phyloP scores from a whole-genome alignment of 2,113 vertebrate species.

The Daubentonia madagascariensis region DNA sequence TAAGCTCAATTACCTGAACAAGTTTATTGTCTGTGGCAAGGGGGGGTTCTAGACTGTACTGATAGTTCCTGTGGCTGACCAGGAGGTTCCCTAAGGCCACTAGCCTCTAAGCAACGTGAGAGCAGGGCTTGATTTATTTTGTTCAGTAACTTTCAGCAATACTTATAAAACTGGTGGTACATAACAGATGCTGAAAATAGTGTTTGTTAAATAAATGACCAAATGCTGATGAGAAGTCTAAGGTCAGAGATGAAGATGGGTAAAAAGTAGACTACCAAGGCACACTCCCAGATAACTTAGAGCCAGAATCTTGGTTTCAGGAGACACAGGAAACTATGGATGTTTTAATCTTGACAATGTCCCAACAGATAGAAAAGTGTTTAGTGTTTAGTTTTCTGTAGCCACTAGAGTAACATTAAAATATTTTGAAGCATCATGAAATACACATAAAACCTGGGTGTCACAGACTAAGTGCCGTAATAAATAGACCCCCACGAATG shows the following conservation, averaged over 20 bases:
- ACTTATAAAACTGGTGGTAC: background rate
- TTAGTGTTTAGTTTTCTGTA: background rate
- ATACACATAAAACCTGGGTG: background rate
- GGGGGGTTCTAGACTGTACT: background rate
- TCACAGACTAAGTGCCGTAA: background rate
- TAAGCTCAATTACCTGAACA: background rate
- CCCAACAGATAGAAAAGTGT: background rate
- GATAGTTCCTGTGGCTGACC: background rate
- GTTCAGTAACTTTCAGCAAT: background rate
- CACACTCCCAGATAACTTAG: background rate
- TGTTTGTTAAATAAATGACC: background rate
- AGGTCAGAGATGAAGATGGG: background rate
- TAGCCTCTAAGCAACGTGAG: background rate
- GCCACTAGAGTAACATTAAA: background rate
- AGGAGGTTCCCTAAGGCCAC: background rate
- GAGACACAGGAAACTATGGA: background rate
- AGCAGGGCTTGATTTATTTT: background rate
- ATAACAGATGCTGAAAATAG: background rate
- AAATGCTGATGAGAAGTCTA: background rate
- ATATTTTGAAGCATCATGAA: conserved; percentile 10
- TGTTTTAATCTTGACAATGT: background rate
- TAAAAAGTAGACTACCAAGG: background rate
- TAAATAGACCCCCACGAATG: background rate
- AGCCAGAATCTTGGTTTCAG: background rate
- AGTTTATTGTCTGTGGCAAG: background rate